Percentiles rank a stretch among this genome's conserved stretches.
Conservation (phyloP, 2,113 vertebrate genomes). For the Columba janthina region DNA sequence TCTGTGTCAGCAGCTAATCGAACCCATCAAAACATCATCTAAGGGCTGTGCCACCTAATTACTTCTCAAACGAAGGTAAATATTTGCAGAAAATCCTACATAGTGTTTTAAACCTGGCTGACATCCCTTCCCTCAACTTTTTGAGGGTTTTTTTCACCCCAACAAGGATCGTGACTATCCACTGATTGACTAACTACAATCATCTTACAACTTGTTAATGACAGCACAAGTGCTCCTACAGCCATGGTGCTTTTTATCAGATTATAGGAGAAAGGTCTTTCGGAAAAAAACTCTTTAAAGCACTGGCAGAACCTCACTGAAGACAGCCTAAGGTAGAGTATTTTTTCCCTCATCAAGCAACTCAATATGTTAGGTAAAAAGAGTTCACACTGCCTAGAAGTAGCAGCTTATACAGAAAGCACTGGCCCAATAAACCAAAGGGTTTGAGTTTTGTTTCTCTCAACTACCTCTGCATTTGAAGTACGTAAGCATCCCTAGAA, state of each 20-base stretch:
- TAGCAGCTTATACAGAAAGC: neutral
- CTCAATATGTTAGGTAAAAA: neutral
- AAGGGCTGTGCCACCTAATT: slow-evolving; percentile 25
- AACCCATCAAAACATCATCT: slow-evolving; percentile 68
- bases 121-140: neutral
- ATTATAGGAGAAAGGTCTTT: neutral
- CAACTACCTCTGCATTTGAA: neutral
- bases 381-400: neutral
- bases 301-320: neutral
- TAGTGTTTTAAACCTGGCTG: neutral
- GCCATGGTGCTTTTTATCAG: neutral
- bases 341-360: neutral
- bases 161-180: neutral
- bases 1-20: slow-evolving; percentile 52
- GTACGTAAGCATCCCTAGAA: neutral
- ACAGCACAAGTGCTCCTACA: neutral
- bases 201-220: neutral
- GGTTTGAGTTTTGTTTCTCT: neutral
- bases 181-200: neutral
- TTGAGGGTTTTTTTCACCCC: neutral
- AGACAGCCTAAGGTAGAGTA: neutral
- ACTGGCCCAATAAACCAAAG: neutral
- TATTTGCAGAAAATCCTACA: slow-evolving; percentile 36
- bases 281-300: neutral
- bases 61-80: slow-evolving; percentile 47